Conservation (phyloP, 1,140 invertebrate species). For the Platorchestia sp. region DNA sequence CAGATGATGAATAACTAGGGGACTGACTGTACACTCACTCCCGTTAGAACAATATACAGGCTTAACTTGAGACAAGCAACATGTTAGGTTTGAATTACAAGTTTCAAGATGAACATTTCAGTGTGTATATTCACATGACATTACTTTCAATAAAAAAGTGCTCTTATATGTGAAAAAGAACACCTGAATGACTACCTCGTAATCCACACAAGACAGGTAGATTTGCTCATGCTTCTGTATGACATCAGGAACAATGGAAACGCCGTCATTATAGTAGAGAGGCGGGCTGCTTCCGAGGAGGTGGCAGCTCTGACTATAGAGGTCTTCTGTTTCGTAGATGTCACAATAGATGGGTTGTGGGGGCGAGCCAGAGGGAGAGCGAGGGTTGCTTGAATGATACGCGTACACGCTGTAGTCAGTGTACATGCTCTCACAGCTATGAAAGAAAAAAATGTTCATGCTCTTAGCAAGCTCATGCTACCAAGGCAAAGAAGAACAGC, state of each 20-base stretch:
- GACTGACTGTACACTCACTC: background rate
- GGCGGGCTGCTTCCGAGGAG: background rate
- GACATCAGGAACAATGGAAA: background rate
- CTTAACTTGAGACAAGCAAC: background rate
- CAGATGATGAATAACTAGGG: no score
- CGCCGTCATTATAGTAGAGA: background rate
- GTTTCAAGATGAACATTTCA: background rate
- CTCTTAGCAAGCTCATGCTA: background rate
- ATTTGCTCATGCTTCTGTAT: background rate
- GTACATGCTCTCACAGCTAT: background rate
- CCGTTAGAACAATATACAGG: background rate
- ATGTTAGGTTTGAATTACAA: background rate
- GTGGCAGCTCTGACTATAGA: background rate
- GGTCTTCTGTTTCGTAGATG: background rate
- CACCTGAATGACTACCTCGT: background rate
- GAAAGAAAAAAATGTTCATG: background rate
- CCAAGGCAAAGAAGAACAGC: background rate
- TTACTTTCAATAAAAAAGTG: background rate
- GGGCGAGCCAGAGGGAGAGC: background rate
- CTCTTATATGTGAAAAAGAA: background rate
- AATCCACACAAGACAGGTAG: background rate
- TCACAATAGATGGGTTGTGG: background rate
- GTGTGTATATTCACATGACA: background rate
- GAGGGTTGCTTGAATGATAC: background rate
- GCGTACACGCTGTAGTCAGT: background rate